Conservation (phyloP, 2,113 vertebrate genomes). For the Lipophrys pholis region DNA sequence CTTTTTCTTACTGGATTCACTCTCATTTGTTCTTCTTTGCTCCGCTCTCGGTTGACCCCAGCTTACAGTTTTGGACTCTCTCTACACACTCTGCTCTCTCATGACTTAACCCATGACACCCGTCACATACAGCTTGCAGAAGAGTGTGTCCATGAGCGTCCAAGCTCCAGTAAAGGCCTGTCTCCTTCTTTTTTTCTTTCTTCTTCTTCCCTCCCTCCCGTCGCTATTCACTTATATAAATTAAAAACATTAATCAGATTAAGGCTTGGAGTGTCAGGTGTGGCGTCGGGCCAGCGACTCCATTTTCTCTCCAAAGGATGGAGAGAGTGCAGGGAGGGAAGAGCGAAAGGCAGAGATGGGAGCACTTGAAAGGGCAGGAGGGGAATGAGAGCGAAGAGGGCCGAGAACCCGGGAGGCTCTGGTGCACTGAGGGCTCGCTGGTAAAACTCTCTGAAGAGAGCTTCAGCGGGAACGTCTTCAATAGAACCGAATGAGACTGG, state of each 20-base stretch:
- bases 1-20: background rate
- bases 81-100: conserved; percentile 29
- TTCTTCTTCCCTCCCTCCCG: conserved; percentile 39
- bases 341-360: background rate
- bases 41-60: background rate
- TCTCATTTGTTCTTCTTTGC: conserved; percentile 21
- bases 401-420: background rate
- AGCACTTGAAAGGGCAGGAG: conserved; percentile 46
- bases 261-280: conserved; percentile 77
- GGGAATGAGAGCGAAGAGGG: background rate
- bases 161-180: conserved; percentile 32
- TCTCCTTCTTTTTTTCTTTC: no score
- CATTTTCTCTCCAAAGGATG: conserved; percentile 62
- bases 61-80: background rate
- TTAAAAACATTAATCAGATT: conserved; percentile 89
- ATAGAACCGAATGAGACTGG: no score
- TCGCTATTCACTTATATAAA: conserved; percentile 85
- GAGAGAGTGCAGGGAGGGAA: conserved; percentile 12
- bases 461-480: no score
- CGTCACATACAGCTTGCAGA: conserved; percentile 28
- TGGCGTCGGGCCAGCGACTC: conserved; percentile 78
- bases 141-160: conserved; percentile 20
- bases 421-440: no score
- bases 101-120: conserved; percentile 28
- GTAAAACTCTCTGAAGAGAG: no score